A percentile compares a stretch with the other conserved stretches of the same genome.
Conservation (phyloP, 2,888 invertebrate species). For the Eupithecia dodoneata region DNA sequence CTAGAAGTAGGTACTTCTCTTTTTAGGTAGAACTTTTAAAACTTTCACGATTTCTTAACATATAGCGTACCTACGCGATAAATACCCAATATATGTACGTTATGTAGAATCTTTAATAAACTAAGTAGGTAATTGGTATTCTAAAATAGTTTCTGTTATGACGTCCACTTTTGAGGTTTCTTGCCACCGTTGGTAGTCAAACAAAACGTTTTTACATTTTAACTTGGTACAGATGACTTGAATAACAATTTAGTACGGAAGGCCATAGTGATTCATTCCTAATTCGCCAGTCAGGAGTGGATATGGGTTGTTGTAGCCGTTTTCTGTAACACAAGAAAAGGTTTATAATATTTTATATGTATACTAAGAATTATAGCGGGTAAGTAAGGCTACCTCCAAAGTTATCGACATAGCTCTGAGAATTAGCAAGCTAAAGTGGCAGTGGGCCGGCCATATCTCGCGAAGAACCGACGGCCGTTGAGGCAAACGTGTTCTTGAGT, state of each 20-base stretch:
- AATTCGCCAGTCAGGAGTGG: constrained; percentile 9
- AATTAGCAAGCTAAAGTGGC: no score
- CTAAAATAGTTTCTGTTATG: constrained; percentile 14
- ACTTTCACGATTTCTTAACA: no score
- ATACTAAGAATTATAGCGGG: no score
- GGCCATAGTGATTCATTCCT: constrained; percentile 23
- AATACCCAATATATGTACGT: no score
- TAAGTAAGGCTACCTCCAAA: no score
- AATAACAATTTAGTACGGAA: constrained; percentile 35
- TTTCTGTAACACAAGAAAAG: constrained; percentile 29
- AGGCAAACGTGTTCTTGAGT: no score
- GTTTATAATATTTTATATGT: background rate
- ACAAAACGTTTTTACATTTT: constrained; percentile 27
- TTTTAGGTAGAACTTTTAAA: no score
- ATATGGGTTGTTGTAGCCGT: constrained; percentile 26
- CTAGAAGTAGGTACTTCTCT: no score
- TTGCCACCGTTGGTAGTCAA: constrained; percentile 22
- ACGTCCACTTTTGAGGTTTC: constrained; percentile 12
- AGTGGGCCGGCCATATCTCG: no score
- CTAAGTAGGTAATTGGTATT: constrained; percentile 2
- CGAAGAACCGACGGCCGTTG: no score
- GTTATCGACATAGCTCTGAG: no score
- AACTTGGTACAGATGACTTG: constrained; percentile 26
- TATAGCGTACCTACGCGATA: no score
- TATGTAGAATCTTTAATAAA: background rate